Evolutionary conservation across 2,888 invertebrate species (phyloP).

Genomic region (Drosophila subquinaria): DNA sequence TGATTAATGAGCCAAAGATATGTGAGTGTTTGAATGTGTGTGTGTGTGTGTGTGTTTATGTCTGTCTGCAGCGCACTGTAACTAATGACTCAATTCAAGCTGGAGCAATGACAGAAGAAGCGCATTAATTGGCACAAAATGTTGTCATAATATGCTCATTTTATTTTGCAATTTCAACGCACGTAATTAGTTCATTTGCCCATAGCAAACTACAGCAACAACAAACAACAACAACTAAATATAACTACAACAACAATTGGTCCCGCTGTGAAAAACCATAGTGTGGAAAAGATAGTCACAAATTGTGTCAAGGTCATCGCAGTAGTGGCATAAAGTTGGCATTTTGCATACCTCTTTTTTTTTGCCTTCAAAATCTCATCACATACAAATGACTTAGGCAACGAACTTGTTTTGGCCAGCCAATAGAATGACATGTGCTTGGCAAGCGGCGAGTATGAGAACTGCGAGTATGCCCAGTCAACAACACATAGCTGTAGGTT

Average conservation of each 20-base stretch:
- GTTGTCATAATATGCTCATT: slow-evolving; percentile 47
- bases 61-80: slow-evolving; percentile 20
- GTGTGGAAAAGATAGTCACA: slow-evolving; percentile 32
- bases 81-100: slow-evolving; percentile 65
- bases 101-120: slow-evolving; percentile 53
- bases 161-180: slow-evolving; percentile 52
- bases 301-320: slow-evolving; percentile 70
- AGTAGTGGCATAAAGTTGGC: slow-evolving; percentile 42
- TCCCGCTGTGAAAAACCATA: slow-evolving; percentile 40
- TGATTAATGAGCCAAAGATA: slow-evolving; percentile 51
- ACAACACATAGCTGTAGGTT: no score
- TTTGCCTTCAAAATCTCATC: slow-evolving; percentile 40
- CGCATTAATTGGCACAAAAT: slow-evolving; percentile 51
- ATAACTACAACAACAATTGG: slow-evolving; percentile 3
- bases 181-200: slow-evolving; percentile 54
- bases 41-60: slow-evolving; percentile 2
- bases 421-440: slow-evolving; percentile 34
- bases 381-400: slow-evolving; percentile 60
- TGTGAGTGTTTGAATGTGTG: not conserved
- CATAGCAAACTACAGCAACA: slow-evolving; percentile 17
- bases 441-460: not conserved
- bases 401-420: slow-evolving; percentile 53
- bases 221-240: slow-evolving; percentile 5
- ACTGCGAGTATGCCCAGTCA: not conserved
- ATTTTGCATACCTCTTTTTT: slow-evolving; percentile 42